Conservation (phyloP, 2,888 invertebrate species). For the Sycophila texana region DNA sequence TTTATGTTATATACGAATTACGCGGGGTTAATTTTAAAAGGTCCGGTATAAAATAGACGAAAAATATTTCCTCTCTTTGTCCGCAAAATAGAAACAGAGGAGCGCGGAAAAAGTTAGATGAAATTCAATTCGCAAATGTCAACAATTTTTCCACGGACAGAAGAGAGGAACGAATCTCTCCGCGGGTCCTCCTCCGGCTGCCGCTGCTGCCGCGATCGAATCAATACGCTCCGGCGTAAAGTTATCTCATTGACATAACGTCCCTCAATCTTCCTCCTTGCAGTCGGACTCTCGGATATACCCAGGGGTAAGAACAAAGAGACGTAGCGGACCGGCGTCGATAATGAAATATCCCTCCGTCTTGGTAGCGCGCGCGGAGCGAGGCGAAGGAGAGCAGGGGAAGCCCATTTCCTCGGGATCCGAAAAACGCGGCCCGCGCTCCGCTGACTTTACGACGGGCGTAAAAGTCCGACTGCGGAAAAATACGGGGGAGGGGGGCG, state of each 20-base stretch:
- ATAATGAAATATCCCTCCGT: conserved; percentile 22
- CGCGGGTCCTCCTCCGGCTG: neutral
- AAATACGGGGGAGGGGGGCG: neutral
- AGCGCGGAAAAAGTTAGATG: too few relatives aligned
- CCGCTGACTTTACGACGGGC: too few relatives aligned
- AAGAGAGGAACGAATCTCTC: too few relatives aligned
- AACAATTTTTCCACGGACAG: too few relatives aligned
- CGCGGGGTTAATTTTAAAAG: too few relatives aligned
- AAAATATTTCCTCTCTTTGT: too few relatives aligned
- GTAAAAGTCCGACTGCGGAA: neutral
- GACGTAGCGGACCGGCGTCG: conserved; percentile 7
- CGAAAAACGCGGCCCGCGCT: too few relatives aligned
- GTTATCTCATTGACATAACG: conserved; percentile 66
- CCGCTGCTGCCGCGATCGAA: conserved; percentile 61
- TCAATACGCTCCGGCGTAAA: conserved; percentile 66
- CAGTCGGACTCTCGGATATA: neutral
- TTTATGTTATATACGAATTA: too few relatives aligned
- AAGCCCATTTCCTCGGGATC: neutral
- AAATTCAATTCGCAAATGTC: too few relatives aligned
- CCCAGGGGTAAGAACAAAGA: conserved; percentile 3
- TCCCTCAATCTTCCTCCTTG: conserved; percentile 2
- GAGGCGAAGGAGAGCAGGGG: neutral
- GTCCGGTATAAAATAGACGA: too few relatives aligned
- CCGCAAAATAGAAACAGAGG: too few relatives aligned
- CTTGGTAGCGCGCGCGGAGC: neutral